A percentile compares a stretch with the other conserved stretches of the same genome.
phyloP scores from a whole-genome alignment of 2,888 invertebrate genomes.

The Catocala fraxini region DNA sequence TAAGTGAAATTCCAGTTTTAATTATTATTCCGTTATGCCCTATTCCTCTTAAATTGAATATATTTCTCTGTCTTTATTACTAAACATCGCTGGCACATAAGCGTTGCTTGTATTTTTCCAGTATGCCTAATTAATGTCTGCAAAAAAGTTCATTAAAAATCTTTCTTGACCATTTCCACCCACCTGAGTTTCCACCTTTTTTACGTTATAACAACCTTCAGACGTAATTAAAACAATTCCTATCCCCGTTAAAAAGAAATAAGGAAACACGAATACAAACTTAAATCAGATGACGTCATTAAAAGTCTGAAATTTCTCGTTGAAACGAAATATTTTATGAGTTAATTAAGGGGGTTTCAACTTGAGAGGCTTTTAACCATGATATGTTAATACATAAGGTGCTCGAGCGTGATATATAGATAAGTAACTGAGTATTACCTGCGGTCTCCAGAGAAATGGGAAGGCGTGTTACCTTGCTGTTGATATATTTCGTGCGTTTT shows the following conservation, averaged over 20 bases:
- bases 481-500: slow-evolving; percentile 18
- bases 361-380: slow-evolving; percentile 43
- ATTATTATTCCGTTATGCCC: too few relatives aligned
- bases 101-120: too few relatives aligned
- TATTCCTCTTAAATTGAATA: too few relatives aligned
- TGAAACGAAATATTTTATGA: slow-evolving; percentile 27
- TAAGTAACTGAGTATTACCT: slow-evolving; percentile 27
- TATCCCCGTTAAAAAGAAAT: neutral
- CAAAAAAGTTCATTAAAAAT: too few relatives aligned
- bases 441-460: slow-evolving; percentile 26
- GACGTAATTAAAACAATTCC: neutral
- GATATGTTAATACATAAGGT: slow-evolving; percentile 39
- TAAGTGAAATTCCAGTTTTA: too few relatives aligned
- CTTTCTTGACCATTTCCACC: too few relatives aligned
- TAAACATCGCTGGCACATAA: too few relatives aligned
- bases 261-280: slow-evolving; percentile 9
- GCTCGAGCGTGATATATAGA: slow-evolving; percentile 37
- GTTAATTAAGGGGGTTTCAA: slow-evolving; percentile 43
- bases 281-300: slow-evolving; percentile 15
- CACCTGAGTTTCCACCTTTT: too few relatives aligned
- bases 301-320: slow-evolving; percentile 25
- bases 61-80: too few relatives aligned
- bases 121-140: too few relatives aligned
- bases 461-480: slow-evolving; percentile 14
- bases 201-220: too few relatives aligned